Evolutionary conservation across 2,113 vertebrate genomes (phyloP).

Genomic region (Gorsachius goisagi): DNA sequence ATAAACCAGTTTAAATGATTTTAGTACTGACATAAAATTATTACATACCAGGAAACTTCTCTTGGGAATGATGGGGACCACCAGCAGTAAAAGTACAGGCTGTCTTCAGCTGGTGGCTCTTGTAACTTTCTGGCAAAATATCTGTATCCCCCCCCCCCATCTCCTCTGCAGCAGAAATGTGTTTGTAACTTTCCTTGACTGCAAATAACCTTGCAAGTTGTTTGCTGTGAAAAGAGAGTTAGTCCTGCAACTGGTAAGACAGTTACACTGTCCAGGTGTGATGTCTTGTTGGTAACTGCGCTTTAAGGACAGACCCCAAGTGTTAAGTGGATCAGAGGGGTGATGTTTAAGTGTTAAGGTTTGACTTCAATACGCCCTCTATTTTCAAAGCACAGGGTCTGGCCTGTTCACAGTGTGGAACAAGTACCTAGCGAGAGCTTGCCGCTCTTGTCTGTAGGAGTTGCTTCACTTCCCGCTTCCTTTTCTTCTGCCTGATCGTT

Average conservation of each 20-base stretch:
- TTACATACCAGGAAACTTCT: neutral
- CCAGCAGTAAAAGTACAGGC: neutral
- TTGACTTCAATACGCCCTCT: neutral
- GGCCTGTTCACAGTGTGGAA: neutral
- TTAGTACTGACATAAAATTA: neutral
- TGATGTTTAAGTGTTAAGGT: neutral
- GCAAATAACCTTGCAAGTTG: neutral
- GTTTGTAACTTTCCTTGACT: neutral
- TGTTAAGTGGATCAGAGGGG: neutral
- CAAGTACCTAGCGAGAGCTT: neutral
- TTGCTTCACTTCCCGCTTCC: neutral
- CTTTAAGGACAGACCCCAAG: neutral
- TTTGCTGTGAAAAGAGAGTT: neutral
- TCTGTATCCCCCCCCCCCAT: fast-evolving
- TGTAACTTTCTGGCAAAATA: neutral
- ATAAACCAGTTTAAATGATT: neutral
- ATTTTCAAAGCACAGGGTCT: neutral
- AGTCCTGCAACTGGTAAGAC: neutral
- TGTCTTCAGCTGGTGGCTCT: neutral
- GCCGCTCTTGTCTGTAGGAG: neutral
- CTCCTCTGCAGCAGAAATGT: neutral
- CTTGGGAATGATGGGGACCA: neutral
- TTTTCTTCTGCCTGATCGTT: neutral
- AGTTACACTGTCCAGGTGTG: too few relatives aligned
- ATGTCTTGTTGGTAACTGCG: neutral